Evolutionary conservation across 2,113 vertebrate genomes (phyloP).

Genomic region (Chaetorhynchus papuensis): DNA sequence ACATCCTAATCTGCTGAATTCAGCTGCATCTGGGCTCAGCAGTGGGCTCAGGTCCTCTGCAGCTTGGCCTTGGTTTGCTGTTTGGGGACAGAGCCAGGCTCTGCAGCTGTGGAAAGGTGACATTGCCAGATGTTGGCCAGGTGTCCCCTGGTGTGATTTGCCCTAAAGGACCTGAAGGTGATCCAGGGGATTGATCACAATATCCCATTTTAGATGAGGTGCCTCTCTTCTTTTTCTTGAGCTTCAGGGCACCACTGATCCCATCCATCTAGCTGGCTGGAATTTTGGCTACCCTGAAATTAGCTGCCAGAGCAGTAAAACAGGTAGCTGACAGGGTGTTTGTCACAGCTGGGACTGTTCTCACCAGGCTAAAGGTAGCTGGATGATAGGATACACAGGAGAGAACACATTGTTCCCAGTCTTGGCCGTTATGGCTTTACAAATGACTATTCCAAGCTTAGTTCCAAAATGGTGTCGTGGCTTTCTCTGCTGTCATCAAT

Average conservation of each 20-base stretch:
- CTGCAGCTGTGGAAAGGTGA: background rate
- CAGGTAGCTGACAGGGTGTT: background rate
- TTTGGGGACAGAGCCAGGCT: background rate
- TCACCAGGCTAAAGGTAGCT: slow-evolving; percentile 21
- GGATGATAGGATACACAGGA: slow-evolving; percentile 44
- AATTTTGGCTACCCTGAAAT: background rate
- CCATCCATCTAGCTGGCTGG: background rate
- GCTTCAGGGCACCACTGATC: background rate
- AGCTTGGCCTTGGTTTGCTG: background rate
- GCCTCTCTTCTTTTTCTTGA: background rate
- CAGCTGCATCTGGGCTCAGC: background rate
- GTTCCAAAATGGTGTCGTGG: slow-evolving; percentile 62
- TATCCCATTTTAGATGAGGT: background rate
- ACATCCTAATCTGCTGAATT: background rate
- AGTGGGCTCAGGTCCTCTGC: background rate
- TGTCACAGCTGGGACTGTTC: slow-evolving; percentile 29
- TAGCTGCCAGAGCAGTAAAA: background rate
- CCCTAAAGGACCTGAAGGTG: background rate
- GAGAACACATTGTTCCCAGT: slow-evolving; percentile 30
- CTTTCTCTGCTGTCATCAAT: slow-evolving; percentile 62
- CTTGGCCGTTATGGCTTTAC: slow-evolving; percentile 32
- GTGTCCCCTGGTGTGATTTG: background rate
- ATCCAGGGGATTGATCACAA: background rate
- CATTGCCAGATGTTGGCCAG: background rate
- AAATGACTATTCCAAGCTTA: slow-evolving; percentile 58